A percentile compares a stretch with the other conserved stretches of the same genome.
Evolutionary conservation across 2,797 vertebrate species (phyloP).

Genomic region (Chromobotia macracanthus): DNA sequence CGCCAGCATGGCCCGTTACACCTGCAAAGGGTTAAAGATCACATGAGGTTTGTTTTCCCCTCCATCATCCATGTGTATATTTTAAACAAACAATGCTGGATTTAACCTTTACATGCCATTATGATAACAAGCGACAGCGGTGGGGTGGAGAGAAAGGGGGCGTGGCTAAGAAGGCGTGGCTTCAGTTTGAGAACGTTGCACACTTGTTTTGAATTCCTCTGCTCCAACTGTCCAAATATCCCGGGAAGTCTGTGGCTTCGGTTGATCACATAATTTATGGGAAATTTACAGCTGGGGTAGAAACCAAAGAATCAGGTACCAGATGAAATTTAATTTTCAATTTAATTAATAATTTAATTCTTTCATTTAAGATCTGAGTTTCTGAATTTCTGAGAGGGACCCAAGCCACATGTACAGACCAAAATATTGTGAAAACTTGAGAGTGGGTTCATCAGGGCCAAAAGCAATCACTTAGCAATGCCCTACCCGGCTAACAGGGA

Average conservation of each 20-base stretch:
- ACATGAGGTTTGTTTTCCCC: slow-evolving; percentile 68
- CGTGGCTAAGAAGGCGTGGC: slow-evolving; percentile 16
- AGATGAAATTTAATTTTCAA: neutral
- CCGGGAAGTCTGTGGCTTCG: slow-evolving; percentile 16
- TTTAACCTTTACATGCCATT: slow-evolving; percentile 74
- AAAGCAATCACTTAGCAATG: too few species aligned
- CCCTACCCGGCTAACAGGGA: too few species aligned
- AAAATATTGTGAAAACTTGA: too few species aligned
- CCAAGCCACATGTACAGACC: too few species aligned
- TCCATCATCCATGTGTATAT: slow-evolving; percentile 66
- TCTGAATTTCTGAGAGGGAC: neutral
- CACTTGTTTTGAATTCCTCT: slow-evolving; percentile 79
- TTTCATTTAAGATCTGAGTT: neutral
- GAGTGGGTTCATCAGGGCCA: too few species aligned
- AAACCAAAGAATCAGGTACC: neutral
- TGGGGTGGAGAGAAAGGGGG: neutral
- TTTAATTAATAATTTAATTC: too few species aligned
- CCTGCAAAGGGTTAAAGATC: slow-evolving; percentile 66
- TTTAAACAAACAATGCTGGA: slow-evolving; percentile 73
- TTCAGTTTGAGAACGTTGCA: slow-evolving; percentile 56
- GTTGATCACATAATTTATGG: slow-evolving; percentile 34
- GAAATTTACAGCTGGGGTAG: slow-evolving; percentile 58
- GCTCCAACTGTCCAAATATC: slow-evolving; percentile 77
- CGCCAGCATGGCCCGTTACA: slow-evolving; percentile 52
- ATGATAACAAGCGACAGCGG: slow-evolving; percentile 69